Conservation (phyloP, 1,140 invertebrate species). For the Odontomachus brunneus region DNA sequence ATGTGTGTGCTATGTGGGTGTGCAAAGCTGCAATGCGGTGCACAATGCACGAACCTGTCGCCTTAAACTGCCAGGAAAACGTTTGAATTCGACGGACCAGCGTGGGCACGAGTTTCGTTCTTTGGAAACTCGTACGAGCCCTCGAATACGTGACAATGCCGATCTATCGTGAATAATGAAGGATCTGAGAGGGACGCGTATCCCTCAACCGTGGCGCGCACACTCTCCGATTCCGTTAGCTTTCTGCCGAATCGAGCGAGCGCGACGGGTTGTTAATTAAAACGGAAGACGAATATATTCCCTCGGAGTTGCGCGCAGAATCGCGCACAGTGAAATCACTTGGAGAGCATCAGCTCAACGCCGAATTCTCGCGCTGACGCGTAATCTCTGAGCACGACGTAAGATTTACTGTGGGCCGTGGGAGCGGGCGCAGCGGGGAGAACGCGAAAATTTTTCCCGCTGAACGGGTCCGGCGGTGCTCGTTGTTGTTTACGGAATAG, state of each 20-base stretch:
- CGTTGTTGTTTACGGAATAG: neutral
- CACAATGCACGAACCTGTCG: conserved; percentile 43
- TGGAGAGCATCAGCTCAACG: too few relatives aligned
- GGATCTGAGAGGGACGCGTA: neutral
- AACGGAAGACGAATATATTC: neutral
- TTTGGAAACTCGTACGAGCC: conserved; percentile 11
- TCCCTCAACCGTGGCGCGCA: neutral
- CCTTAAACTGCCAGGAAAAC: conserved; percentile 43
- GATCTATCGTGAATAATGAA: neutral
- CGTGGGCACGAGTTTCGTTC: conserved; percentile 13
- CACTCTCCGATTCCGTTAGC: too few relatives aligned
- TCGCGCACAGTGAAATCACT: too few relatives aligned
- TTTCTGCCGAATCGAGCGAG: too few relatives aligned
- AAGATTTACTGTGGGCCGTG: too few relatives aligned
- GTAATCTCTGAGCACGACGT: too few relatives aligned
- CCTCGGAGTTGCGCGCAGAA: too few relatives aligned
- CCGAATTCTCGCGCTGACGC: too few relatives aligned
- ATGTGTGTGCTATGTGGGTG: too few relatives aligned
- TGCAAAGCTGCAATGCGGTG: conserved; percentile 53
- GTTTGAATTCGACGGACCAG: conserved; percentile 6
- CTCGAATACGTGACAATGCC: neutral
- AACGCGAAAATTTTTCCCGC: neutral
- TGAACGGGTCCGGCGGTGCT: neutral
- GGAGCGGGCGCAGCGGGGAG: neutral
- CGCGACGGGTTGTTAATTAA: neutral